phyloP scores from a whole-genome alignment of 2,888 invertebrate genomes.

The Drosophila neonasuta region DNA sequence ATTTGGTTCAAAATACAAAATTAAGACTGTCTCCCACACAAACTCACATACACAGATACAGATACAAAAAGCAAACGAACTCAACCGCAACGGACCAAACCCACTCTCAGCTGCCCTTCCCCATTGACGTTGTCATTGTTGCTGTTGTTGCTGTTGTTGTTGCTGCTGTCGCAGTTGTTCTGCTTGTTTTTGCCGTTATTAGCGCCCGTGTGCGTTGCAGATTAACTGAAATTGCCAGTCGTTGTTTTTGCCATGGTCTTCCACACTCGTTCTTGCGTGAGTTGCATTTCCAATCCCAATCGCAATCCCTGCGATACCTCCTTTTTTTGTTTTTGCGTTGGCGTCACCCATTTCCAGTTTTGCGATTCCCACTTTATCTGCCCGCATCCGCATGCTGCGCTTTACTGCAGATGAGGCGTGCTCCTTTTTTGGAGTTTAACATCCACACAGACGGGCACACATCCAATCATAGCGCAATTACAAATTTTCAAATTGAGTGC shows the following conservation, averaged over 20 bases:
- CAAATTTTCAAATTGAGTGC: slow-evolving; percentile 56
- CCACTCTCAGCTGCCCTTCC: slow-evolving; percentile 30
- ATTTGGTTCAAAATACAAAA: slow-evolving; percentile 30
- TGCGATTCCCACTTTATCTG: background rate
- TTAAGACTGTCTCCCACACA: slow-evolving; percentile 38
- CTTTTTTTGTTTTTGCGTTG: slow-evolving; percentile 32
- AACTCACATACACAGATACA: background rate
- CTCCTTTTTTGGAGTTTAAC: slow-evolving; percentile 12
- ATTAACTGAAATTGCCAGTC: slow-evolving; percentile 49
- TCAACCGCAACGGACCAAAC: slow-evolving; percentile 18
- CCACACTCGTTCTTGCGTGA: slow-evolving; percentile 8
- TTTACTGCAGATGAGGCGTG: slow-evolving; percentile 1
- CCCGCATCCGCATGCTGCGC: background rate
- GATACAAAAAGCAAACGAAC: slow-evolving; percentile 8
- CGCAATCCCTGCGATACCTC: slow-evolving; percentile 32
- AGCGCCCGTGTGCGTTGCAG: slow-evolving; percentile 46
- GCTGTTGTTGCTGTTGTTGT: slow-evolving; percentile 12
- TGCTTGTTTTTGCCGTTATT: slow-evolving; percentile 47
- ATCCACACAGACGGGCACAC: background rate
- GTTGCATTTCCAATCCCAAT: slow-evolving; percentile 7
- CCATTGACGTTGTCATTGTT: slow-evolving; percentile 35
- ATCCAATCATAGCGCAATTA: slow-evolving; percentile 48
- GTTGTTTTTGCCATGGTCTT: slow-evolving; percentile 3
- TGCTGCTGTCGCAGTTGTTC: slow-evolving; percentile 15
- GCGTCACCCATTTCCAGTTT: slow-evolving; percentile 22